Evolutionary conservation across 2,888 invertebrate genomes (phyloP).

Genomic region (Andrena marginata): DNA sequence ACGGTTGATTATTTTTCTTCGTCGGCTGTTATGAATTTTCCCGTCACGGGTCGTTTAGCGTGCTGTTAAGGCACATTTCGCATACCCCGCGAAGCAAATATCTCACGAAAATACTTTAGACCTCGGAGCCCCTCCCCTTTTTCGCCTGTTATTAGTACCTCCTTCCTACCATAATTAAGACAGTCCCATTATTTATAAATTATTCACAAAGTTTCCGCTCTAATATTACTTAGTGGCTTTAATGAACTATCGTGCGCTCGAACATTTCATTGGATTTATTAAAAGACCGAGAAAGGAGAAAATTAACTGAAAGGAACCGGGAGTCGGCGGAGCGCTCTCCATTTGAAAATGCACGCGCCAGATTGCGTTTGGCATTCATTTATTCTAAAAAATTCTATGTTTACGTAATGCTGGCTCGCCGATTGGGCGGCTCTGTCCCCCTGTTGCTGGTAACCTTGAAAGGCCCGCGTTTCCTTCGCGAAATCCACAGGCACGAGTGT

Average conservation of each 20-base stretch:
- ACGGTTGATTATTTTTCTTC: slow-evolving; percentile 37
- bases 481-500: slow-evolving; percentile 2
- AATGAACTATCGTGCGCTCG: neutral
- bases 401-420: neutral
- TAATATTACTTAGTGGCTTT: neutral
- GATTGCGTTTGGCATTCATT: slow-evolving; percentile 20
- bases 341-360: neutral
- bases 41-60: slow-evolving; percentile 32
- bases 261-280: slow-evolving; percentile 3
- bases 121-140: neutral
- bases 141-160: neutral
- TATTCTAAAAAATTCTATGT: slow-evolving; percentile 26
- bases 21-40: slow-evolving; percentile 20
- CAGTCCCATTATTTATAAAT: neutral
- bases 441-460: slow-evolving; percentile 4
- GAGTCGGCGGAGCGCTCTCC: neutral
- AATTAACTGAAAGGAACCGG: neutral
- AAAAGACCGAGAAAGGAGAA: neutral
- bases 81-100: neutral
- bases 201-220: neutral
- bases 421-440: neutral
- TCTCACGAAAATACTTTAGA: neutral
- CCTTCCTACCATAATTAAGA: too few relatives aligned
- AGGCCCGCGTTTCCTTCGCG: neutral
- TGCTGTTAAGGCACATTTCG: slow-evolving; percentile 4